Base-by-base conservation (phyloP, 2,797 vertebrate species). In the Thunnus albacares region DNA sequence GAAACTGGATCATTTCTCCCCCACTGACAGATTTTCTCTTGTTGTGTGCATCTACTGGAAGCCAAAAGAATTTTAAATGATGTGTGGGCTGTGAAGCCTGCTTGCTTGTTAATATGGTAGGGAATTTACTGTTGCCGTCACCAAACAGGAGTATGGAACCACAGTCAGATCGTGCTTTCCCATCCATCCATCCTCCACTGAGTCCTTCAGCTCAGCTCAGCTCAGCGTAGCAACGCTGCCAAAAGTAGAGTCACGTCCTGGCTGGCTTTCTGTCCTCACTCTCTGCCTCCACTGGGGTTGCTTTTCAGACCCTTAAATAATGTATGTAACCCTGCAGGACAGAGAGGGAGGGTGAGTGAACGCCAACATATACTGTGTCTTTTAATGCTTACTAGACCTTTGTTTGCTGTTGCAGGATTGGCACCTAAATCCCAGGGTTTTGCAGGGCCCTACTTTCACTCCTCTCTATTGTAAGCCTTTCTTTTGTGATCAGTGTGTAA, bases 281-380 rank as follows among this genome's bases (percentile, higher is more conserved):
- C 71, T 80, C 60, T 58, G 53, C 47, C 76, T 88, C 76, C 28
- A n/a, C 71, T 9, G 62, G 47, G 85, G 67, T 77, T 79, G 68
- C 75, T 80, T 77, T 80, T 85, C 85, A 87, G 57, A 49, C 43
- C 71, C 72, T 82, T 91, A 89, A 93, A 92, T 92, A 89, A 93
- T 91, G 88, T 52, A 92, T 87, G 74, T 69, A 73, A 74, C 83
- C 82, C 87, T 75, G 73, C 55, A 64, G 65, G 85, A 64, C 71
- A 24, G 63, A 78, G 75, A 60, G 35, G 24, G 57, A 38, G 49
- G 11, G 41, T 1, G 14, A 52, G 53, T 20, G 1, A 70, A 62
- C 33, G 56, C 82, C 77, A 78, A 70, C 71, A 75, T 72, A 78
- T 49, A 75, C 73, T 51, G 57, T 75, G 55, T 88, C 80, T 85